These are phyloP conservation scores for Limosa lapponica DNA, from an alignment of 2,797 vertebrate species.

Conservation along the genomic window DNA sequence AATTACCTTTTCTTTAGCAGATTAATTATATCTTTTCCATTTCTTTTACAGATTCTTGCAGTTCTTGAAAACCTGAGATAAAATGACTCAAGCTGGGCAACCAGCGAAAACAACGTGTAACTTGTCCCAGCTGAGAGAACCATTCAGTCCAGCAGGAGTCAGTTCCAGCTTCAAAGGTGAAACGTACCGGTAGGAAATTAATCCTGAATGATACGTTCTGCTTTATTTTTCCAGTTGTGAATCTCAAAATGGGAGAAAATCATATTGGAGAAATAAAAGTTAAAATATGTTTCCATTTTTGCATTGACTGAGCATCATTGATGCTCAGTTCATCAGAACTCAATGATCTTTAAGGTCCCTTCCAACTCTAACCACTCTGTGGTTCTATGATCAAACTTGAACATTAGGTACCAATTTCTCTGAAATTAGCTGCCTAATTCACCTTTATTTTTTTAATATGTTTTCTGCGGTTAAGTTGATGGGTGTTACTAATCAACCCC, in stretches of 20 bases:
- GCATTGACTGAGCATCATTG: background rate
- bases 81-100: background rate
- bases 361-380: too few relatives aligned
- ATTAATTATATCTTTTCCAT: background rate
- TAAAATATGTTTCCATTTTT: background rate
- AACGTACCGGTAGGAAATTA: background rate
- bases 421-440: background rate
- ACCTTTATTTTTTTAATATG: background rate
- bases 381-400: background rate
- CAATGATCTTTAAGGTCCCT: too few relatives aligned
- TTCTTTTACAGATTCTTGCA: background rate
- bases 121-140: background rate
- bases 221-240: background rate
- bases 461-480: background rate
- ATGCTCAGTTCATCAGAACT: too few relatives aligned
- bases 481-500: background rate
- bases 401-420: background rate
- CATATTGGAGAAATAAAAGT: background rate
- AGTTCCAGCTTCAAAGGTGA: background rate
- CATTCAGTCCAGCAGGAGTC: background rate
- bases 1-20: background rate
- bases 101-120: accelerated
- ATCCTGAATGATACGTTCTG: background rate
- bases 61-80: background rate
- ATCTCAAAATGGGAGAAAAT: background rate